A percentile compares a stretch with the other conserved stretches of the same genome.
Conservation (phyloP, 1,140 invertebrate genomes). For the Bactericera cockerelli region DNA sequence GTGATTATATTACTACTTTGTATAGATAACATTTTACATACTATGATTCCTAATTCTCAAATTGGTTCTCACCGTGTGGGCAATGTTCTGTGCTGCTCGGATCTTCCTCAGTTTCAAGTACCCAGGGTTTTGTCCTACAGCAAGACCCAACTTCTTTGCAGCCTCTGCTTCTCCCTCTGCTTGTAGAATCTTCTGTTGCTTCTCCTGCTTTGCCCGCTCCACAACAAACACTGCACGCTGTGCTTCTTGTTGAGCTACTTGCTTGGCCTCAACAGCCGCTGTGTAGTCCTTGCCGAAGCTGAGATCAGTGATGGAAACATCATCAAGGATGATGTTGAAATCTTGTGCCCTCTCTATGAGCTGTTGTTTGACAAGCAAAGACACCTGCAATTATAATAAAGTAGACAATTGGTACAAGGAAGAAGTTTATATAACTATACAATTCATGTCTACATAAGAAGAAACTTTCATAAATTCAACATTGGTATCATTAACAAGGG, state of each 20-base stretch:
- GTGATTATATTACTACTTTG: too few relatives aligned
- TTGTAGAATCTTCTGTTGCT: constrained; percentile 98
- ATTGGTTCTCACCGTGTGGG: constrained; percentile 86
- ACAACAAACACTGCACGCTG: constrained; percentile 96
- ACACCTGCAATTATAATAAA: constrained; percentile 47
- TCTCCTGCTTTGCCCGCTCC: constrained; percentile 92
- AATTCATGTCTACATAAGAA: neutral
- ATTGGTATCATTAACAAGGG: too few relatives aligned
- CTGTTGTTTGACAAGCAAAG: constrained; percentile 81
- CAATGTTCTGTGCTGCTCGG: constrained; percentile 90
- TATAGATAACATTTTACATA: too few relatives aligned
- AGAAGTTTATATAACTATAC: neutral
- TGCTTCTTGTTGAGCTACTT: constrained; percentile 98
- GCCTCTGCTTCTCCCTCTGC: constrained; percentile 99
- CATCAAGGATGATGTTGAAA: constrained; percentile 97
- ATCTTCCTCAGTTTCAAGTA: constrained; percentile 96
- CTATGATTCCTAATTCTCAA: too few relatives aligned
- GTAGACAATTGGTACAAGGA: too few relatives aligned
- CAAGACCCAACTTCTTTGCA: constrained; percentile 92
- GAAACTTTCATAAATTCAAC: too few relatives aligned
- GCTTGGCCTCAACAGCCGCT: constrained; percentile 98
- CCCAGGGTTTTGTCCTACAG: constrained; percentile 86
- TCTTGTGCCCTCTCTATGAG: constrained; percentile 92
- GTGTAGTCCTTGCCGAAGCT: constrained; percentile 99
- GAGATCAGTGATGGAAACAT: constrained; percentile 98